phyloP scores from a whole-genome alignment of 2,888 invertebrate species.

The Agonum fuliginosum region DNA sequence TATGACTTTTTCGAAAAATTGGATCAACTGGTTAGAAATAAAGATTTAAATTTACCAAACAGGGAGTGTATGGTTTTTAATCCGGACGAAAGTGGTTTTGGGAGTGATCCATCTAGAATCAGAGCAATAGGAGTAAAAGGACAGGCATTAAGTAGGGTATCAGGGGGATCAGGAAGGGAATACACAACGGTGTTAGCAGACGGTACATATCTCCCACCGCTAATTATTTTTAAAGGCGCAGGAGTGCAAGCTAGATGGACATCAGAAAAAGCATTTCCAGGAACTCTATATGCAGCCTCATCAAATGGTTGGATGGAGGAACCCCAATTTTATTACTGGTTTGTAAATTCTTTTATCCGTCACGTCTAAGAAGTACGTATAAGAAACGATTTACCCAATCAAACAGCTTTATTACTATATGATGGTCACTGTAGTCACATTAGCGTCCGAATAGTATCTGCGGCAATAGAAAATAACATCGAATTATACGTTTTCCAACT shows the following conservation, averaged over 20 bases:
- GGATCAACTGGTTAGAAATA: slow-evolving; percentile 14
- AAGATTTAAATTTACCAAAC: no score
- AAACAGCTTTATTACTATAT: slow-evolving; percentile 60
- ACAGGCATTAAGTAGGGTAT: background rate
- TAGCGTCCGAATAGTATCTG: background rate
- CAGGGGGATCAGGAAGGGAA: background rate
- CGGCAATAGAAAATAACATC: background rate
- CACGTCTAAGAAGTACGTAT: slow-evolving; percentile 54
- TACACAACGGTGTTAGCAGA: background rate
- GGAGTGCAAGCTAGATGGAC: background rate
- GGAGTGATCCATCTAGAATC: background rate
- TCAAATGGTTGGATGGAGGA: background rate
- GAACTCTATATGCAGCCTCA: background rate
- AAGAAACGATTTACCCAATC: slow-evolving; percentile 54
- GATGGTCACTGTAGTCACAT: slow-evolving; percentile 59
- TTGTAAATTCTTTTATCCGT: slow-evolving; percentile 13
- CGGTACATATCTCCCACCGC: background rate
- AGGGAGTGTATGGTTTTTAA: background rate
- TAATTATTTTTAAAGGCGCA: background rate
- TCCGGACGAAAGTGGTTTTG: background rate
- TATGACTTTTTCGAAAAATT: slow-evolving; percentile 63
- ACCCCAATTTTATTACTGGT: background rate
- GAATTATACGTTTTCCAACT: background rate
- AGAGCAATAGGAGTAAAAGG: background rate
- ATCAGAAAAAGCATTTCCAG: background rate